Evolutionary conservation across 2,888 invertebrate species (phyloP).

Genomic region (Apodemia zela): DNA sequence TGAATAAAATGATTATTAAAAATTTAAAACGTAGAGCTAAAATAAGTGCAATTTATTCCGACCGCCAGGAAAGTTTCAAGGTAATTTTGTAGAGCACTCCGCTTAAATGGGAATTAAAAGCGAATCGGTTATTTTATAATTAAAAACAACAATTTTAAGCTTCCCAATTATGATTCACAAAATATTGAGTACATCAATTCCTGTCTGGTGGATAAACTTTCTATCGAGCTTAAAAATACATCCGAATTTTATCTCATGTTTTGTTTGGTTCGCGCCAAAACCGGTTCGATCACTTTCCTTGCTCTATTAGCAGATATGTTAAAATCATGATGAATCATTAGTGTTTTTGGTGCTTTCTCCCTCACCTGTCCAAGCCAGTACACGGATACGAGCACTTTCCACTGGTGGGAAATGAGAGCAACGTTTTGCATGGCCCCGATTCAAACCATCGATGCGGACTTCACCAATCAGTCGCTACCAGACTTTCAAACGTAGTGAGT

Average conservation of each 20-base stretch:
- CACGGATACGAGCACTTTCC: slow-evolving; percentile 73
- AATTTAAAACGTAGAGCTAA: neutral
- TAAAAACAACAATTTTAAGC: slow-evolving; percentile 1
- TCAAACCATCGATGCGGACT: slow-evolving; percentile 40
- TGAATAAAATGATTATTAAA: too few species aligned
- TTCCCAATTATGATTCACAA: slow-evolving; percentile 3
- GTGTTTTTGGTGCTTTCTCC: slow-evolving; percentile 76
- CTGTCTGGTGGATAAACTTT: slow-evolving; percentile 38
- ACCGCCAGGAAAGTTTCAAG: neutral
- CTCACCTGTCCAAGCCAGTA: slow-evolving; percentile 74
- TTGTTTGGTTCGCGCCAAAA: slow-evolving; percentile 41
- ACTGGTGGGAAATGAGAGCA: slow-evolving; percentile 72
- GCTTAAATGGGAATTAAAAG: neutral
- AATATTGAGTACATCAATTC: slow-evolving; percentile 13
- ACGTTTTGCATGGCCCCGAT: slow-evolving; percentile 75
- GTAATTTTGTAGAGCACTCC: neutral
- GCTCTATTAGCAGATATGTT: slow-evolving; percentile 37
- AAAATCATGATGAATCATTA: slow-evolving; percentile 69
- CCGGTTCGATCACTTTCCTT: slow-evolving; percentile 71
- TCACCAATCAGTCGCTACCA: slow-evolving; percentile 47
- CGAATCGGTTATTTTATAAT: neutral
- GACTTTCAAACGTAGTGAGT: slow-evolving; percentile 40
- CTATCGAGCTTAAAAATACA: slow-evolving; percentile 14
- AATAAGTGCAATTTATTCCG: neutral
- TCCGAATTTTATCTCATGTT: slow-evolving; percentile 16